Evolutionary conservation across 1,140 invertebrate genomes (phyloP).

Genomic region (Drosophila nigrodunni): DNA sequence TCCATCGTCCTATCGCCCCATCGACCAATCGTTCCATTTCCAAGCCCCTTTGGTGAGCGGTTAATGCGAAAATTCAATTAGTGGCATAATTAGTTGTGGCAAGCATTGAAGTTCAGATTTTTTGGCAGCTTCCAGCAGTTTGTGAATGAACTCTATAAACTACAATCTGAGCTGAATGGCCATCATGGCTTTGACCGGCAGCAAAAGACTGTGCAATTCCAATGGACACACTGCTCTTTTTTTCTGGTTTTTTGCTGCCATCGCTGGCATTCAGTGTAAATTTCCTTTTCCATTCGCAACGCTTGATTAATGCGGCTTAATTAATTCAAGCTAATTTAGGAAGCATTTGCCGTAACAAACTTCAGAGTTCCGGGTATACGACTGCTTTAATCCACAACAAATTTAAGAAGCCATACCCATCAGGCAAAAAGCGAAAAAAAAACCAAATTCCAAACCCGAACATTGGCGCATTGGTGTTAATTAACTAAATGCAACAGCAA

Average conservation of each 20-base stretch:
- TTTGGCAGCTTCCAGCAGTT: slow-evolving; percentile 55
- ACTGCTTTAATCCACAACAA: slow-evolving; percentile 40
- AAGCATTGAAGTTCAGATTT: slow-evolving; percentile 81
- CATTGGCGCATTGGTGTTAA: slow-evolving; percentile 74
- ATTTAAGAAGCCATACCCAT: slow-evolving; percentile 42
- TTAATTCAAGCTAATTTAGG: slow-evolving; percentile 78
- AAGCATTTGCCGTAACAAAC: slow-evolving; percentile 14
- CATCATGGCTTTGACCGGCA: slow-evolving; percentile 27
- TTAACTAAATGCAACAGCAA: slow-evolving; percentile 83
- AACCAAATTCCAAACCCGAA: slow-evolving; percentile 13
- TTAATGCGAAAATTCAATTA: slow-evolving; percentile 83
- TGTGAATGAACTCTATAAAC: slow-evolving; percentile 52
- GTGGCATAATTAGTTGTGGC: slow-evolving; percentile 83
- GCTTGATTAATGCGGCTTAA: slow-evolving; percentile 78
- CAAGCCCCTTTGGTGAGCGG: slow-evolving; percentile 46
- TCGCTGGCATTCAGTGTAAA: slow-evolving; percentile 48
- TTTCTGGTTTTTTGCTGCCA: slow-evolving; percentile 54
- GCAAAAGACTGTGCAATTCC: slow-evolving; percentile 41
- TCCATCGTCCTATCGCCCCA: neutral
- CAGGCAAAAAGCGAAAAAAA: slow-evolving; percentile 1
- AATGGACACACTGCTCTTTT: slow-evolving; percentile 41
- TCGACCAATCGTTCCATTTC: slow-evolving; percentile 2
- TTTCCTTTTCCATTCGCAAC: slow-evolving; percentile 42
- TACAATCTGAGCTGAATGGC: slow-evolving; percentile 57
- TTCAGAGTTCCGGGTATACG: neutral